Evolutionary conservation across 30 jellyfish, hydroid and myxozoan genomes (phyloP).

Genomic region (Aurelia sp.): DNA sequence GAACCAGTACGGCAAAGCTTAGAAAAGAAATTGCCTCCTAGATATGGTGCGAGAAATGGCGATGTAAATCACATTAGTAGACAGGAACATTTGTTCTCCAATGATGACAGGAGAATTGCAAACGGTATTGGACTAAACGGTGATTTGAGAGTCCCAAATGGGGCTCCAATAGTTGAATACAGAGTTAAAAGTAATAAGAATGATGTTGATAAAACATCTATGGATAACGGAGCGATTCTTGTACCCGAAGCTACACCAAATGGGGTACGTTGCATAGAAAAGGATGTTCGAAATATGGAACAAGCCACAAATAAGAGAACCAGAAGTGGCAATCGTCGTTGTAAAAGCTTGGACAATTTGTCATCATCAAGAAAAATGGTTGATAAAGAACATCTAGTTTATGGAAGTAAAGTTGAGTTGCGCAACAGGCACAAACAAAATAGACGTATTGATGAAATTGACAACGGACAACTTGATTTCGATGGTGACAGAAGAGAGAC

Average conservation of each 20-base stretch:
- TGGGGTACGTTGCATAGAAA: not conserved
- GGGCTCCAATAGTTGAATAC: no score
- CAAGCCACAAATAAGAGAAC: not conserved
- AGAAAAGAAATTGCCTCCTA: no score
- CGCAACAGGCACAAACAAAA: not conserved
- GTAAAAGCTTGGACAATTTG: constrained; percentile 42
- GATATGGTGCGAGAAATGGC: not conserved
- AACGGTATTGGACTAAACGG: not conserved
- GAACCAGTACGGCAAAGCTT: not conserved
- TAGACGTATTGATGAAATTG: not conserved
- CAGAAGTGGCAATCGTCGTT: not conserved
- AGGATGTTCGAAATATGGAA: not conserved
- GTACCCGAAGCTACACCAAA: not conserved
- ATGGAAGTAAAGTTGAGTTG: constrained; percentile 42
- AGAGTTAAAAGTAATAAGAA: no score
- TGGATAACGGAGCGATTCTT: not conserved
- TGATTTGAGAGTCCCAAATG: not conserved
- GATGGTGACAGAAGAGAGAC: constrained; percentile 30
- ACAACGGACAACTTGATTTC: not conserved
- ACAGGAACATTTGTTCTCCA: not conserved
- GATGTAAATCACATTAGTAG: not conserved
- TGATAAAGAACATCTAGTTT: constrained; percentile 24
- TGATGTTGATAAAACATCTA: not conserved
- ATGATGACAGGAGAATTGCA: not conserved
- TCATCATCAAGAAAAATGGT: constrained; percentile 11